Evolutionary conservation across 2,113 vertebrate species (phyloP).

Genomic region (Erythrocercus mccallii): DNA sequence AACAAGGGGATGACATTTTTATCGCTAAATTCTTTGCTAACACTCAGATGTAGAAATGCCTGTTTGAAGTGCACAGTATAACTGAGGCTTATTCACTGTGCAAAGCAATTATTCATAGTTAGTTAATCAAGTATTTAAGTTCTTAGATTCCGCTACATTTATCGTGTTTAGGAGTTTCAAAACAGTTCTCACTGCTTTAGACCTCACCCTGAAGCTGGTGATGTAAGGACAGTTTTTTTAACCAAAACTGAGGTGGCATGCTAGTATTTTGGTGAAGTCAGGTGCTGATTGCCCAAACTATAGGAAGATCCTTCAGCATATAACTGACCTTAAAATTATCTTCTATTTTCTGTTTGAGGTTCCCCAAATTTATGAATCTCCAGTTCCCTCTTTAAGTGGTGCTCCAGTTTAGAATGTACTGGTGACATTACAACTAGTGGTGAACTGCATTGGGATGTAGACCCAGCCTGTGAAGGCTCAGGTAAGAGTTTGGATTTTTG

Average conservation of each 20-base stretch:
- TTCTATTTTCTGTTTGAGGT: constrained; percentile 74
- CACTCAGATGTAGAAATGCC: neutral
- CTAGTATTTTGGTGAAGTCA: neutral
- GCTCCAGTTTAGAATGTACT: constrained; percentile 68
- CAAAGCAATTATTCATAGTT: neutral
- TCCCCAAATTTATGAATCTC: constrained; percentile 66
- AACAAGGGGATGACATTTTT: neutral
- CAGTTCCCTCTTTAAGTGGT: constrained; percentile 72
- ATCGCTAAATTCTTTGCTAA: neutral
- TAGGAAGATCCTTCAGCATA: neutral
- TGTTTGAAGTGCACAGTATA: neutral
- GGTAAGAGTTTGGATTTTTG: constrained; percentile 74
- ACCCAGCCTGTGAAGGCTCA: constrained; percentile 69
- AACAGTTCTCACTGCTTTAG: neutral
- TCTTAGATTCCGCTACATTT: neutral
- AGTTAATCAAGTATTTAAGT: neutral
- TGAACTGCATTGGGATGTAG: constrained; percentile 68
- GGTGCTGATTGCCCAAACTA: neutral
- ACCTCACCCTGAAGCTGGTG: neutral
- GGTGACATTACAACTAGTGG: constrained; percentile 63
- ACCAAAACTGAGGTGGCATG: neutral
- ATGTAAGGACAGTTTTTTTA: neutral
- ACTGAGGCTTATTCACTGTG: neutral
- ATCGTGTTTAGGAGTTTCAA: neutral
- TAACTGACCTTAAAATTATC: constrained; percentile 53